Evolutionary conservation across 2,113 vertebrate species (phyloP), one percentile per base, ranked within the genome.

Genomic region (Psammodynastes pulverulentus): DNA sequence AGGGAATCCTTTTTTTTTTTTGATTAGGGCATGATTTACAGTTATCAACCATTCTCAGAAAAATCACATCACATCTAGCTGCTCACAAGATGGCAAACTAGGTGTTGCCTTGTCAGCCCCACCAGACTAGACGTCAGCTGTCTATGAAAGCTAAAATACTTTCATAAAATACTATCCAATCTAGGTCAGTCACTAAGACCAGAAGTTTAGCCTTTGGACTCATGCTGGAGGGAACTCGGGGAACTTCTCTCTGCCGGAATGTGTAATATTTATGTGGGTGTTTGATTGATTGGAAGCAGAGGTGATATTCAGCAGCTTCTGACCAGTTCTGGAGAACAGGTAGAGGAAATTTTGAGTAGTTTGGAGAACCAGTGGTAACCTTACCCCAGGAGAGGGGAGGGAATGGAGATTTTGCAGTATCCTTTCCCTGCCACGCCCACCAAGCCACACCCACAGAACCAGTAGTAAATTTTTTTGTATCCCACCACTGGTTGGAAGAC

Each of bases 21-120:
- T 62, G 43, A 95, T 26, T 89, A 91, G 88, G 92, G 92, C 21
- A 45, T 92, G 95, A 95, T 95, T 95, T 96, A 94, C 88, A 94
- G 90, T 94, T 93, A 85, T 84, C 90, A 58, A 89, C 23, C 8
- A 49, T n/a, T 87, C 34, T 84, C 93, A 54, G 79, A 94, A 96
- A n/a, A 72, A 93, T 51, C 48, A 94, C 92, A 94, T 86, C 54
- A 90, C 4, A 79, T 52, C 54, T 89, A 89, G 29, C 88, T 95
- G 86, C 17, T 39, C 86, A 13, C 49, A 89, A 95, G 90, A 88
- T 95, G 51, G 15, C 87, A 94, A 15, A 53, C 85, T 92, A 95
- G 93, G 93, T 94, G 84, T 90, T 94, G 52, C 79, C 15, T 93
- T 43, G 15, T 39, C 72, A 79, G 72, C 15, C 3, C 1, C 34